Base-by-base conservation (phyloP, 2,797 vertebrate species). In the Discoglossus pictus region DNA sequence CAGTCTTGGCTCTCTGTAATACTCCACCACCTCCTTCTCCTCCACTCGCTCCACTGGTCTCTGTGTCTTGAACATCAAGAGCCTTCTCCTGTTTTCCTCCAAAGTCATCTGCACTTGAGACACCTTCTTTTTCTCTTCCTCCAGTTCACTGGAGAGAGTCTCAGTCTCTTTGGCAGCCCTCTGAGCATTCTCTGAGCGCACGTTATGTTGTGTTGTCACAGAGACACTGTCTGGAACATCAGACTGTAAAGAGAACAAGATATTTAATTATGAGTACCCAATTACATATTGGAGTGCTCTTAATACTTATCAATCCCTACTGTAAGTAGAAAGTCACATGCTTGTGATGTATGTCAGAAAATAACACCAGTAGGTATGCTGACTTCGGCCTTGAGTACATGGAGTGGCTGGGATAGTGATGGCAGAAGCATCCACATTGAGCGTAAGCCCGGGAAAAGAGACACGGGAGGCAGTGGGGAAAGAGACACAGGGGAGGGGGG, bases 1-100 rank as follows among this genome's bases (percentile, higher is more conserved):
- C 42, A 95, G 64, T 76, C 92, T 90, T 18, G 97, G 94, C 69
- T 99, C 93, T 20, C 93, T 92, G 80, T 93, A 97, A 76, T 97
- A 93, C 20, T 94, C 84, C 46, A 98, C 81, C 15, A 98, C 87
- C 61, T 99, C 97, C 72, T 87, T 97, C 80, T 98, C 97, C 81
- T 98, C 92, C 46, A 94, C 65, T 55, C 92, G 91, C 75, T 98
- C 93, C 59, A 94, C 76, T 1, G 95, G 96, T 82, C 83, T 89
- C 75, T 95, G 93, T 58, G 84, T 94, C 82, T 87, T 93, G 56
- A 98, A 78, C n/a, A 89, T 90, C 20, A 93, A 42, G 78, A 95
- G 61, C 73, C 87, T 91, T 6, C 74, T 86, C 77, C 88, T 92
- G 55, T 89, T 93, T 20, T 79, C 82, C 62, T 83, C 89, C 71